Evolutionary conservation across 2,888 invertebrate genomes (phyloP), one percentile per base, ranked within the genome.

Genomic region (Hirtodrosophila trivittata): DNA sequence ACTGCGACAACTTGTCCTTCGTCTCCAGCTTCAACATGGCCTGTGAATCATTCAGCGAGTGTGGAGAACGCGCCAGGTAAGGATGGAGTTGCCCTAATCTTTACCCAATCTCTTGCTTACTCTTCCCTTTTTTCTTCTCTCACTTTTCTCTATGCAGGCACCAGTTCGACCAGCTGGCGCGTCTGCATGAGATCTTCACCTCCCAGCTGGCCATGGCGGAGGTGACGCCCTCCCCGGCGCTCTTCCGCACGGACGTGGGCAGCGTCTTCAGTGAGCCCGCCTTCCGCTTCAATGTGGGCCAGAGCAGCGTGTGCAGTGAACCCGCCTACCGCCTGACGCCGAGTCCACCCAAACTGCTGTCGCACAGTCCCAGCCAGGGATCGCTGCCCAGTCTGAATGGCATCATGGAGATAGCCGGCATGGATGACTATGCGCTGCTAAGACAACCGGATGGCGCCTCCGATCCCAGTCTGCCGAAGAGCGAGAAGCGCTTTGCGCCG

Each of bases 391-490:
- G 87, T 93, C 93, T 88, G 92, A 95, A 90, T 92, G 95, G 89
- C 93, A 95, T 91, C 91, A 93, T 89, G 93, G 92, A 87, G 92
- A 93, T 90, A 85, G 93, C 86, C 87, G 92, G 84, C 74, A 92
- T 90, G 92, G 92, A 89, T 71, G 92, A 93, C 72, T 93, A 94
- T 87, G 95, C 96, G 28, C 94, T 95, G 62, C 90, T 97, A 49
- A 93, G 97, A 68, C 96, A 97, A 91, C 97, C 97, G 3, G 97
- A 97, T 86, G 97, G 97, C 41, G 97, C 97, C 46, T 97, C 97
- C 16, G 97, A 97, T 92, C 97, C 97, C 12, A 97, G 97, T 91
- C 92, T 97, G 62, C 90, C 89, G 9, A 90, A 89, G 70, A 50
- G 81, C 35, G 89, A 89, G 70, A 90, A 90, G 26, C 71, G 89